Conservation (phyloP, 2,113 vertebrate genomes). For the Cephalophus harveyi region DNA sequence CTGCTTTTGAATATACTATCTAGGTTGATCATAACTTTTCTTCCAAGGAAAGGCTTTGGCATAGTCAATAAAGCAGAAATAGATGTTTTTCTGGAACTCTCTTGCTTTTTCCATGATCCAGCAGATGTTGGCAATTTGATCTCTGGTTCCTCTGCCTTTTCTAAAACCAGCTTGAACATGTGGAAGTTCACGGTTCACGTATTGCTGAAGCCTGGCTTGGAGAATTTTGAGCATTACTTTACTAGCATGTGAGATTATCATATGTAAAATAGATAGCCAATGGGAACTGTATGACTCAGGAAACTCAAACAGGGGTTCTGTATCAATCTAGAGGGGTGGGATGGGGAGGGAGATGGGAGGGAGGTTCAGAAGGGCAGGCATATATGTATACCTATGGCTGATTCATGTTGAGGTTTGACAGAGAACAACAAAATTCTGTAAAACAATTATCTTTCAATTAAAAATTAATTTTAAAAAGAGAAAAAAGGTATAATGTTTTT, state of each 20-base stretch:
- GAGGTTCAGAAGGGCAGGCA: neutral
- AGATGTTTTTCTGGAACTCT: too few species aligned
- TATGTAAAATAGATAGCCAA: neutral
- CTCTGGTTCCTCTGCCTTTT: too few species aligned
- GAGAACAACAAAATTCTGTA: neutral
- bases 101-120: too few species aligned
- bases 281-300: neutral
- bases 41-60: too few species aligned
- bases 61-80: too few species aligned
- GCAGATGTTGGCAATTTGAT: too few species aligned
- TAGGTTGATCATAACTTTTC: too few species aligned
- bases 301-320: neutral
- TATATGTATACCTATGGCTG: neutral
- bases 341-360: neutral
- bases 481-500: neutral
- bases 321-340: neutral
- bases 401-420: neutral
- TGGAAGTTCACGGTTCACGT: too few species aligned
- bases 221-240: too few species aligned
- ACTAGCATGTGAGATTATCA: neutral
- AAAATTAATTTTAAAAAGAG: neutral
- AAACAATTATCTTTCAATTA: neutral
- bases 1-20: too few species aligned
- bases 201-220: too few species aligned
- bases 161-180: too few species aligned